Evolutionary conservation across 2,888 invertebrate species (phyloP).

Genomic region (Cinara cedri): DNA sequence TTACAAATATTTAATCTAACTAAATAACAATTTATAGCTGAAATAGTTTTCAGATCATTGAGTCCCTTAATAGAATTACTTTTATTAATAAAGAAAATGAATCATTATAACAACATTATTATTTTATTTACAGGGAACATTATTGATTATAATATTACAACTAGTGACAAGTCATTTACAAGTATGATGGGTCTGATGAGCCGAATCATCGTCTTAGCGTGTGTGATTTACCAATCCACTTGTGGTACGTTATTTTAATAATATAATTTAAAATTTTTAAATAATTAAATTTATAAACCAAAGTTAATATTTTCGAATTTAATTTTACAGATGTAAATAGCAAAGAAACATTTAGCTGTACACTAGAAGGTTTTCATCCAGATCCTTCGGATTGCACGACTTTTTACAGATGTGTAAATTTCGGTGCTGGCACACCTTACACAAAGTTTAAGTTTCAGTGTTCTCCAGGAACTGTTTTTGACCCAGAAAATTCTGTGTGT

Average conservation of each 20-base stretch:
- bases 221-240: conserved; percentile 19
- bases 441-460: conserved; percentile 75
- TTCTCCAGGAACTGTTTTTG: conserved; percentile 77
- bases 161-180: conserved; percentile 11
- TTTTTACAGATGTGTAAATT: conserved; percentile 78
- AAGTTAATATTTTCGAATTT: background rate
- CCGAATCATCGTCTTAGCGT: conserved; percentile 38
- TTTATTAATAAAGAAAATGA: background rate
- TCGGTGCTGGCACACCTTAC: conserved; percentile 66
- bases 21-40: conserved; percentile 21
- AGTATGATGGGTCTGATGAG: conserved; percentile 39
- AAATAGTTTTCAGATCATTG: background rate
- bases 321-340: conserved; percentile 11
- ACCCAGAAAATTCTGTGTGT: conserved; percentile 72
- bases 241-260: conserved; percentile 35
- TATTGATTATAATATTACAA: conserved; percentile 16
- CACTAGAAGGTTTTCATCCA: conserved; percentile 73
- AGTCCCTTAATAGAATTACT: background rate
- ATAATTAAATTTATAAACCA: too few relatives aligned
- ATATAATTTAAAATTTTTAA: too few relatives aligned
- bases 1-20: background rate
- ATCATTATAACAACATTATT: background rate
- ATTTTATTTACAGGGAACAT: conserved; percentile 19
- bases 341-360: conserved; percentile 66
- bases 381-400: conserved; percentile 75